phyloP scores from a whole-genome alignment of 2,888 invertebrate genomes.

The Ecliptopera silaceata region DNA sequence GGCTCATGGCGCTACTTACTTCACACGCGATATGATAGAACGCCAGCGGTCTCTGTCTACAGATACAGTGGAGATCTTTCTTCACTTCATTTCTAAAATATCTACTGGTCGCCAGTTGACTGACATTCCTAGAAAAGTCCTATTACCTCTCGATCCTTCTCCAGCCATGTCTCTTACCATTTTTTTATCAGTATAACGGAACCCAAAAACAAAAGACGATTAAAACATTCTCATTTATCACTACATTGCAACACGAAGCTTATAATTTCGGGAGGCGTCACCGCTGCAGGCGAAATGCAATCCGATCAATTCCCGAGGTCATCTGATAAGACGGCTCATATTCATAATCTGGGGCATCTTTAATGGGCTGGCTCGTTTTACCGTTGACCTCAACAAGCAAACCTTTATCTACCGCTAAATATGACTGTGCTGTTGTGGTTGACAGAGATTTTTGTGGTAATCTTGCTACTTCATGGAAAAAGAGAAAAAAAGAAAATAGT shows the following conservation, averaged over 20 bases:
- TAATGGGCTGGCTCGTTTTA: slow-evolving; percentile 60
- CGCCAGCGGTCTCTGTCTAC: too few species aligned
- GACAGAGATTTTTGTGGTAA: not conserved
- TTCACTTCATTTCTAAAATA: too few species aligned
- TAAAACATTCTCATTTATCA: slow-evolving; percentile 28
- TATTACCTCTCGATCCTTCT: too few species aligned
- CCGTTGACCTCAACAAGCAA: slow-evolving; percentile 44
- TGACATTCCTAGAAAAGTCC: too few species aligned
- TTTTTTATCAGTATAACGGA: slow-evolving; percentile 16
- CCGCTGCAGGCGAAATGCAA: slow-evolving; percentile 51
- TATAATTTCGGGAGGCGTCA: slow-evolving; percentile 63
- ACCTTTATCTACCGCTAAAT: not conserved
- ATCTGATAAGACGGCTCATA: slow-evolving; percentile 55
- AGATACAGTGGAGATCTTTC: too few species aligned
- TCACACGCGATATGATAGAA: too few species aligned
- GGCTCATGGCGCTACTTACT: too few species aligned
- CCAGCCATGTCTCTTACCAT: too few species aligned
- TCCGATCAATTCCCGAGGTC: slow-evolving; percentile 67
- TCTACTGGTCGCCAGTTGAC: too few species aligned
- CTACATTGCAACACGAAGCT: slow-evolving; percentile 26
- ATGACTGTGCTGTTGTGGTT: not conserved
- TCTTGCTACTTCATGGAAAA: not conserved
- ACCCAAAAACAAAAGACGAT: slow-evolving; percentile 22
- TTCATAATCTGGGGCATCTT: slow-evolving; percentile 62
- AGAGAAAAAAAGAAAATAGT: not conserved